Evolutionary conservation across 2,888 invertebrate genomes (phyloP), one percentile per base, ranked within the genome.

Genomic region (Sinodicranocentrus sp.): DNA sequence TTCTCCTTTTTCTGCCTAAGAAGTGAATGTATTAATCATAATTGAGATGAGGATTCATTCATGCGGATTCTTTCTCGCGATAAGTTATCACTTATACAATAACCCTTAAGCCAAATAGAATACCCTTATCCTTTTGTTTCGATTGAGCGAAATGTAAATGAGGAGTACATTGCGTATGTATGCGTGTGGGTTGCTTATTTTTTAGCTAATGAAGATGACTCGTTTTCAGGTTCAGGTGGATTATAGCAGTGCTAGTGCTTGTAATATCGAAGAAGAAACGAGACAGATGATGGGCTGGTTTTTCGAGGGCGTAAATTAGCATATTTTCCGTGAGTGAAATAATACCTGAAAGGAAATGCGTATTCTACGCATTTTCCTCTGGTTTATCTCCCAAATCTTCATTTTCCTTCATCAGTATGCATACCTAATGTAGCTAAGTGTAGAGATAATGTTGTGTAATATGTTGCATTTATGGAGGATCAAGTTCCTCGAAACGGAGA

Each of bases 361-460:
- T 8, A 43, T 1, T 10, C 5, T 68, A 65, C 19, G 39, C 54
- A 77, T 17, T 33, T 33, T 73, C 17, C 73, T 17, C 73, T 2
- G 25, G 59, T 39, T 15, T 19, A 43, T 59, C 59, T 8, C 21
- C 23, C 21, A 28, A 25, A 67, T 67, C 57, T 43, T 67, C 54
- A n/a, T n/a, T n/a, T 8, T 44, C n/a, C 48, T 65, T 76, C 63
- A 77, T 77, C 65, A 59, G 77, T 77, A 77, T 77, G 77, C 77
- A 77, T 77, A 59, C 68, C 68, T 52, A 77, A 63, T 43, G 25
- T 54, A 48, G 17, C n/a, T 5, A 10, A 6, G 33, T 10, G 33
- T 33, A 33, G 5, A 48, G 10, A 48, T 19, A 28, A 61, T n/a
- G 33, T n/a, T 17, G n/a, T n/a, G 61, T 26, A 28, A 61, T 13